A percentile compares a stretch with the other conserved stretches of the same genome.
phyloP scores from a whole-genome alignment of 2,113 vertebrate species.

The Motacilla alba region DNA sequence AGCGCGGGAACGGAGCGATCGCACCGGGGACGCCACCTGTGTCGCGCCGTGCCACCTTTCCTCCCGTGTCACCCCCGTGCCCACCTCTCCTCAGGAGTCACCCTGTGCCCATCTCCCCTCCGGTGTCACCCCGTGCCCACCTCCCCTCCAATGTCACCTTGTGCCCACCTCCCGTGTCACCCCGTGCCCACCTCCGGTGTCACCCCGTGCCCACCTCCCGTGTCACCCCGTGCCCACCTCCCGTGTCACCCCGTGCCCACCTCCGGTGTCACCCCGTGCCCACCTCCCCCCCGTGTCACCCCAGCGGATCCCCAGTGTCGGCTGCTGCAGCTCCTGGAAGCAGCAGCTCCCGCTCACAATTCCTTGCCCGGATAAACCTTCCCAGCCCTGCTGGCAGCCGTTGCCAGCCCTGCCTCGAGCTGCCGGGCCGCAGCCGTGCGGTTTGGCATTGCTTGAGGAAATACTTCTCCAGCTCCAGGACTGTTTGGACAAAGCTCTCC shows the following conservation, averaged over 20 bases:
- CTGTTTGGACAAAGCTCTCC: not conserved
- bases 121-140: too few relatives aligned
- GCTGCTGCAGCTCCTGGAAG: not conserved
- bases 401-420: not conserved
- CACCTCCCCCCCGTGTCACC: not conserved
- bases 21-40: not conserved
- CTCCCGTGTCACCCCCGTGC: not conserved
- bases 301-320: not conserved
- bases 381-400: rapidly evolving
- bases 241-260: not conserved
- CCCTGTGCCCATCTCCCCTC: too few relatives aligned
- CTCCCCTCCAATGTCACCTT: too few relatives aligned
- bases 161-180: too few relatives aligned
- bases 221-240: not conserved
- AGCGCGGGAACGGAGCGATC: not conserved
- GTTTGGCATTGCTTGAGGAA: not conserved
- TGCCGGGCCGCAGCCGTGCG: rapidly evolving
- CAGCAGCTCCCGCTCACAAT: not conserved
- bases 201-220: not conserved
- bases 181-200: not conserved
- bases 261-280: not conserved
- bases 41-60: not conserved
- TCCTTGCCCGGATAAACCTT: not conserved
- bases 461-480: not conserved
- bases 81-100: not conserved